Base-by-base conservation (phyloP, 2,888 invertebrate genomes). In the Mamestra brassicae region DNA sequence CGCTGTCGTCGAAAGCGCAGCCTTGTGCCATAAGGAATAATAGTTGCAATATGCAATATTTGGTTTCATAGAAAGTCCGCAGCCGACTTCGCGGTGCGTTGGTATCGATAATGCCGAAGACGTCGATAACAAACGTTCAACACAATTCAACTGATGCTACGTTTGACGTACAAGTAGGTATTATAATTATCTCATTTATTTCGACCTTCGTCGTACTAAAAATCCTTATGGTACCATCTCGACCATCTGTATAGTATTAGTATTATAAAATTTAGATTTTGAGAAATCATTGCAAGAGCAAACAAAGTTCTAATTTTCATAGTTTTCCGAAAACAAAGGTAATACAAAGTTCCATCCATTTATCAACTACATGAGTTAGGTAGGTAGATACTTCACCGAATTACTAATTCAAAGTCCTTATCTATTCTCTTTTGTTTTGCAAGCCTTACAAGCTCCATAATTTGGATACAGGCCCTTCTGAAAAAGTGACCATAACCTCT, bases 381-480 rank as follows among this genome's bases (percentile, higher is more conserved):
- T 34, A 11, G 13, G 26, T 55, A 55, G 4, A 38, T 38, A 38
- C 2, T 4, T 5, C 2, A 38, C 38, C 38, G 45, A 45, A 45
- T 45, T 45, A 45, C 11, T 45, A 45, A 45, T 11, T 10, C 5
- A n/a, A 60, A n/a, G n/a, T 10, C 17, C 8, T 60, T 10, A 60
- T 60, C 15, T 15, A 15, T 17, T 38, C 10, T n/a, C 17, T 71
- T 70, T 57, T 78, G 50, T 55, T 70, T 57, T 45, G n/a, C 36
- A 57, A 76, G 76, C 55, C 79, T 36, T 76, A 55, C 72, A 76
- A 76, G 45, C 55, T 76, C 6, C 26, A 71, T 55, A 52, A 45
- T 3, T 57, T 76, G 72, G 72, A 79, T 26, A 57, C 36, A 4
- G 71, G 42, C 8, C 76, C 76, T 3, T 5, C 72, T 71, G 5